phyloP scores from a whole-genome alignment of 2,797 vertebrate genomes.

The Ctenochaetus hawaiiensis region DNA sequence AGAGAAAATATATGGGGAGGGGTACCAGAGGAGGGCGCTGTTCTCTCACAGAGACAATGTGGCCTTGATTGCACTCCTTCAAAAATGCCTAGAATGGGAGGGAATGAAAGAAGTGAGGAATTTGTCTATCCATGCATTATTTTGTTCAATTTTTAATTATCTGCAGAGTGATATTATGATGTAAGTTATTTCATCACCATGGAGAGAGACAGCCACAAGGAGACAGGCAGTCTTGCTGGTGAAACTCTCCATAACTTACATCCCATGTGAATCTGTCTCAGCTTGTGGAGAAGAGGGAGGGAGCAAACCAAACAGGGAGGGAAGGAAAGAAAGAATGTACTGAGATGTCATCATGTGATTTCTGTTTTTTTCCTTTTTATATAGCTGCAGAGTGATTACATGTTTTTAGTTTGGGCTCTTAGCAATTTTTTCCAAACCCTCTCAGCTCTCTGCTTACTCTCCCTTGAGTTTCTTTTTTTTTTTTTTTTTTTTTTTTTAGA shows the following conservation, averaged over 20 bases:
- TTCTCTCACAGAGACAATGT: conserved; percentile 29
- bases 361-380: conserved; percentile 56
- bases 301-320: conserved; percentile 71
- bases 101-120: conserved; percentile 25
- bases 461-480: conserved; percentile 58
- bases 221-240: conserved; percentile 36
- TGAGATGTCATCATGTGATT: conserved; percentile 76
- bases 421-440: conserved; percentile 77
- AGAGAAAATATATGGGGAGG: conserved; percentile 20
- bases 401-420: conserved; percentile 68
- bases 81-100: conserved; percentile 22
- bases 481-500: conserved; percentile 45
- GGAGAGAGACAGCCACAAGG: conserved; percentile 34
- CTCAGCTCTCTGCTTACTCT: conserved; percentile 68
- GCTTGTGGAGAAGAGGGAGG: conserved; percentile 83
- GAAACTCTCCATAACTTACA: conserved; percentile 68
- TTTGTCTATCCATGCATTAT: conserved; percentile 3
- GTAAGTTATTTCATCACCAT: conserved; percentile 43
- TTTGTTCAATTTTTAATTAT: neutral
- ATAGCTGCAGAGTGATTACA: conserved; percentile 69
- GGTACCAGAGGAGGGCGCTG: conserved; percentile 67
- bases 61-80: conserved; percentile 36
- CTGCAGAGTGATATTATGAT: conserved; percentile 26
- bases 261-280: conserved; percentile 79
- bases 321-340: conserved; percentile 75